These are phyloP conservation scores for Atopsyche davidsoni DNA, from an alignment of 1,140 invertebrate species.

Conservation along the genomic window DNA sequence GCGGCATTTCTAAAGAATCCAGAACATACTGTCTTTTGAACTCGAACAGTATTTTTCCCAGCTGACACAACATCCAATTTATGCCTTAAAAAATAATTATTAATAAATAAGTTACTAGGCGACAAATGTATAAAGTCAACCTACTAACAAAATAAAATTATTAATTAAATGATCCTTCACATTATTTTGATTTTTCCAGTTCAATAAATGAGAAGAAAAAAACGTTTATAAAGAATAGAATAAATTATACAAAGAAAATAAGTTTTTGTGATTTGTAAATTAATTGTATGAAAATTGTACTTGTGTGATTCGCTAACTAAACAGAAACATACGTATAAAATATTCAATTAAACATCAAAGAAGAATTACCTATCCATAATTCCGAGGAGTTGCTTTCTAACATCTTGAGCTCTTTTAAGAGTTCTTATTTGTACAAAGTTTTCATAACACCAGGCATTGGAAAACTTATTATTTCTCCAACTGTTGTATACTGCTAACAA, in stretches of 20 bases:
- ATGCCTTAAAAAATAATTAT: constrained; percentile 57
- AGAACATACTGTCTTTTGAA: constrained; percentile 98
- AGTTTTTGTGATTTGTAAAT: no score
- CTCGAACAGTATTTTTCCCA: constrained; percentile 88
- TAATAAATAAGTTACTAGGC: background rate
- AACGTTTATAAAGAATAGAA: background rate
- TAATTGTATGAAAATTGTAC: no score
- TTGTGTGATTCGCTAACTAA: no score
- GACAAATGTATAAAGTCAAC: no score
- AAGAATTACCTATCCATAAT: constrained; percentile 85
- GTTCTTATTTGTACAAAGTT: constrained; percentile 99
- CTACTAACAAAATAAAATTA: no score
- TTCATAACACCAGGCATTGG: constrained; percentile 99
- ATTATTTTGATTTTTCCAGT: no score
- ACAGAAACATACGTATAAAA: no score
- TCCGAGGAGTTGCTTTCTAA: constrained; percentile 93
- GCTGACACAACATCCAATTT: constrained; percentile 97
- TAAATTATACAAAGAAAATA: no score
- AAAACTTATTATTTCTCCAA: constrained; percentile 99
- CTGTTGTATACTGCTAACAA: constrained; percentile 98
- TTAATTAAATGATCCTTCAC: no score
- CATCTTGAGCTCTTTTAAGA: constrained; percentile 95
- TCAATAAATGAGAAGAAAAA: no score
- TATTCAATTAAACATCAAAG: constrained; percentile 7
- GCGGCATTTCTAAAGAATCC: constrained; percentile 99